Evolutionary conservation across 2,888 invertebrate genomes (phyloP), one percentile per base, ranked within the genome.

Genomic region (Sclerodermus sp.): DNA sequence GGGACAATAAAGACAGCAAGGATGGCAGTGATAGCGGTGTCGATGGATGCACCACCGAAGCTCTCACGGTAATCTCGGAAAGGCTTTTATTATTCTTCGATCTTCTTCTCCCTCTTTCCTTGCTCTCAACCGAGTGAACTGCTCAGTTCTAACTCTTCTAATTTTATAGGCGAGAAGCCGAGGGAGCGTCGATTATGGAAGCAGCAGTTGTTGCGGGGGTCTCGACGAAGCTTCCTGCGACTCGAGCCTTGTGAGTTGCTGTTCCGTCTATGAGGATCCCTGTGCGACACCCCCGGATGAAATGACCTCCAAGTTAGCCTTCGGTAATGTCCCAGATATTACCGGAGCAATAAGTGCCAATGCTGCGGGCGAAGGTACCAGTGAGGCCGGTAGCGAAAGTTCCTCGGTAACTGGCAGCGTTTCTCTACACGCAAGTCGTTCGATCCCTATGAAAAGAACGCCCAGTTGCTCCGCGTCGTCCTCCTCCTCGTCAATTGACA

Each of bases 11-110:
- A 51, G 77, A 77, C 57, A 74, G 73, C 53, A 77, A 77, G 54
- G 88, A 89, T 54, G 90, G 91, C 50, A 90, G 89, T 73, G 91
- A 91, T 70, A 91, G 91, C 67, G 91, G 91, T 4, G 88, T 91
- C 13, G 91, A 91, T 68, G 87, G 89, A 1, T 74, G 81, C 49
- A 81, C 80, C 42, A 82, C 82, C 42, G 80, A 81, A 47, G 67
- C 80, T 56, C 64, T 73, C 65, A 69, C 81, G 80, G 68, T 77
- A 59, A 59, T 50, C 40, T n/a, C n/a, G n/a, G n/a, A n/a, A n/a
- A n/a, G n/a, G n/a, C n/a, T n/a, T n/a, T n/a, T n/a, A n/a, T n/a
- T n/a, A n/a, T 30, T 30, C 30, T 30, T 30, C 10, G 30, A 30
- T n/a, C n/a, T n/a, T n/a, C n/a, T n/a, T n/a, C n/a, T n/a, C n/a